These are phyloP conservation scores for Malurus melanocephalus DNA, from an alignment of 2,113 vertebrate species.

Conservation along the genomic window DNA sequence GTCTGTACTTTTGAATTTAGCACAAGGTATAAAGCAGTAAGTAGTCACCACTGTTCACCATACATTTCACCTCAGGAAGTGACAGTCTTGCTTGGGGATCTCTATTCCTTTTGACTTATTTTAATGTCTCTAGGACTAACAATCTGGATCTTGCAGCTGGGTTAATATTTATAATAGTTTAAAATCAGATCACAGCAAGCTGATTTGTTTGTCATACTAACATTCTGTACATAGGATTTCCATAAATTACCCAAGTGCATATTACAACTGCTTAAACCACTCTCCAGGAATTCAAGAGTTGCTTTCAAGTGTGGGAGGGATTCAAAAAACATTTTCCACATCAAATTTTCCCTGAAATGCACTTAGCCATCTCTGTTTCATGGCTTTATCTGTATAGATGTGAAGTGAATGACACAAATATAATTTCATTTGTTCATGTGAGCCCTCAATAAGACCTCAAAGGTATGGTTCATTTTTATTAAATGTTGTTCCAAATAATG, in stretches of 20 bases:
- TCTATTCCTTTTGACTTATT: neutral
- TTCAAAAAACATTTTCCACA: neutral
- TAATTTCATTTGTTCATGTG: neutral
- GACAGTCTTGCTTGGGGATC: neutral
- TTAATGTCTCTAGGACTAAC: neutral
- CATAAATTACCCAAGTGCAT: conserved; percentile 1
- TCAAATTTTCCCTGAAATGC: neutral
- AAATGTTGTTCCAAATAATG: neutral
- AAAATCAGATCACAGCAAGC: conserved; percentile 12
- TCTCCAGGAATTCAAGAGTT: neutral
- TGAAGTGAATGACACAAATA: neutral
- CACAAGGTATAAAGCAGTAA: neutral
- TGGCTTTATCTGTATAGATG: neutral
- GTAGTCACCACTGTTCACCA: neutral
- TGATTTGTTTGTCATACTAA: conserved; percentile 3
- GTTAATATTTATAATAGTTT: neutral
- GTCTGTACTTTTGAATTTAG: neutral
- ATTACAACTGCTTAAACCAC: neutral
- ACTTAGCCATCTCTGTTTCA: neutral
- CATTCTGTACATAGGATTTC: neutral
- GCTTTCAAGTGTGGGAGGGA: neutral
- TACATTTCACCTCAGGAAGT: neutral
- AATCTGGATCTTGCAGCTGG: neutral
- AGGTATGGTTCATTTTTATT: neutral
- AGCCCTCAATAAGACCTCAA: neutral